phyloP scores from a whole-genome alignment of 2,113 vertebrate species.

The Channa argus region DNA sequence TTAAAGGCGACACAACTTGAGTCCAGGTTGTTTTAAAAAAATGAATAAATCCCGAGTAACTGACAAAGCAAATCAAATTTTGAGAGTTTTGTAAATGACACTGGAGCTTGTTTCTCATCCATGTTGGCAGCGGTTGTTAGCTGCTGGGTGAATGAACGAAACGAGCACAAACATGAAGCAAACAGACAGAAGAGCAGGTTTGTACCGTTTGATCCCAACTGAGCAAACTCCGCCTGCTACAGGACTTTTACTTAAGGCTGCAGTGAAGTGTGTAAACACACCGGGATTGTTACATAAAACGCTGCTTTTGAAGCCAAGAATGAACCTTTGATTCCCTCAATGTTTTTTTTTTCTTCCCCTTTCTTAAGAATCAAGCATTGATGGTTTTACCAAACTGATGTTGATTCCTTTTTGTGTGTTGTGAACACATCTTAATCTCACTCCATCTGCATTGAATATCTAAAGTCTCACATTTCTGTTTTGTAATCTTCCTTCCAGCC shows the following conservation, averaged over 20 bases:
- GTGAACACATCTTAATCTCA: not conserved
- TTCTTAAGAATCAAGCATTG: too few species aligned
- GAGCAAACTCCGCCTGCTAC: too few species aligned
- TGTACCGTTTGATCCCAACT: too few species aligned
- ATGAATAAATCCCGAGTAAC: too few species aligned
- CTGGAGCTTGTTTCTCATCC: not conserved
- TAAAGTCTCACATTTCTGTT: slow-evolving; percentile 30
- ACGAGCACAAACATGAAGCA: not conserved
- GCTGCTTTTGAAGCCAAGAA: too few species aligned
- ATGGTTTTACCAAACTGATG: too few species aligned
- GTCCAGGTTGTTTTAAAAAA: too few species aligned
- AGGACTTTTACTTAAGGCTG: not conserved
- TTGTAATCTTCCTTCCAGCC: slow-evolving; percentile 11
- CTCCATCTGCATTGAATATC: slow-evolving; percentile 17
- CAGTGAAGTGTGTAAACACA: not conserved
- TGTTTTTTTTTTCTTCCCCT: too few species aligned
- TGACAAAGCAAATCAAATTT: too few species aligned
- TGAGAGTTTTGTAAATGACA: not conserved
- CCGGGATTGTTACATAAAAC: too few species aligned
- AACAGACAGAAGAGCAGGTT: not conserved
- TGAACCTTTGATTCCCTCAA: too few species aligned
- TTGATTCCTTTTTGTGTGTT: not conserved
- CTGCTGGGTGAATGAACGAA: not conserved
- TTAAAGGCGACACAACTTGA: too few species aligned
- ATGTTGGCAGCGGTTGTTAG: not conserved